Percentiles rank a stretch among this genome's conserved stretches.
Conservation (phyloP, 2,113 vertebrate genomes). For the Pelecanoides urinatrix region DNA sequence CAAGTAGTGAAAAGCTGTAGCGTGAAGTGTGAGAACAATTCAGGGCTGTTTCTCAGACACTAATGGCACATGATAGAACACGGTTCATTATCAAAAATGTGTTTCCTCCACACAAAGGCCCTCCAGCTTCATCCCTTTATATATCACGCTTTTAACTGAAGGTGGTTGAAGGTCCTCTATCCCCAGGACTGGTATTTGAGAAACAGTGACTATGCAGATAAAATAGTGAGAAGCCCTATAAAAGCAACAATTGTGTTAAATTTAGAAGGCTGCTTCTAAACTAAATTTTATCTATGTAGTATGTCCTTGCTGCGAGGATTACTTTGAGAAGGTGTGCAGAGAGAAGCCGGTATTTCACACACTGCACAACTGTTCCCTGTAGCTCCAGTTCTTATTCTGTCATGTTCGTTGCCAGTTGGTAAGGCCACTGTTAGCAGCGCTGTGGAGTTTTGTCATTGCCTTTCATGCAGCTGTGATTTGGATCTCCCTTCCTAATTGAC, state of each 20-base stretch:
- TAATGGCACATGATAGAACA: neutral
- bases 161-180: neutral
- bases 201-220: neutral
- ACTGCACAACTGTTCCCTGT: neutral
- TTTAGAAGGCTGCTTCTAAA: neutral
- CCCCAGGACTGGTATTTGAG: neutral
- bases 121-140: neutral
- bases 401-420: neutral
- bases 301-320: neutral
- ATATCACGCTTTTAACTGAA: neutral
- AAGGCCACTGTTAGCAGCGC: neutral
- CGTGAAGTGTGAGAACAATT: neutral
- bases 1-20: neutral
- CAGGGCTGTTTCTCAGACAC: neutral
- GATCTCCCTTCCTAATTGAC: slow-evolving; percentile 42
- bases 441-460: neutral
- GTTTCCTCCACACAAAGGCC: neutral
- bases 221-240: neutral
- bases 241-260: neutral
- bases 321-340: neutral
- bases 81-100: neutral
- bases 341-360: neutral
- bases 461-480: slow-evolving; percentile 47
- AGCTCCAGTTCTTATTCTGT: neutral
- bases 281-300: neutral